These are phyloP conservation scores for Exaiptasia diaphana DNA, from an alignment of 64 coral and sea anemone genomes.

Conservation along the genomic window DNA sequence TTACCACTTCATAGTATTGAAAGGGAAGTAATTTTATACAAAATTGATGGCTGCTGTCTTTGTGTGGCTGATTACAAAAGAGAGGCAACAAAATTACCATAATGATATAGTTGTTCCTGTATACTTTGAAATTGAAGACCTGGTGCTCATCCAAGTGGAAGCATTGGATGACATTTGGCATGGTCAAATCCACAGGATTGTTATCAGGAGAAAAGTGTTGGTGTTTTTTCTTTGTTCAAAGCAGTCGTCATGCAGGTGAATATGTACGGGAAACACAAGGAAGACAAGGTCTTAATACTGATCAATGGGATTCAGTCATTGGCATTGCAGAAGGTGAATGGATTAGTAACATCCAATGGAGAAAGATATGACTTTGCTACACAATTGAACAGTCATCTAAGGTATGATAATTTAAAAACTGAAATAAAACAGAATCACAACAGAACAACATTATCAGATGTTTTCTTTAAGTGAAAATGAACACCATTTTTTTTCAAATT, in stretches of 20 bases:
- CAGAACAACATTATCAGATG: too few relatives aligned
- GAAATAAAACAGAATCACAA: neutral
- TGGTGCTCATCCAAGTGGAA: conserved; percentile 40
- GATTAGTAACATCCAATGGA: neutral
- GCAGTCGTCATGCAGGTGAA: neutral
- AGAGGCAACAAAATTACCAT: neutral
- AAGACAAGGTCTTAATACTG: conserved; percentile 27
- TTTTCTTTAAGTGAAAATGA: too few relatives aligned
- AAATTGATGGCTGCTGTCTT: neutral
- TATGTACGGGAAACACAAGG: conserved; percentile 38
- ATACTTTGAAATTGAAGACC: conserved; percentile 24
- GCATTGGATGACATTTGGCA: conserved; percentile 17
- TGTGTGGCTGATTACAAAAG: conserved; percentile 13
- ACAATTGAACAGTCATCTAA: neutral
- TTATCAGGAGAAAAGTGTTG: neutral
- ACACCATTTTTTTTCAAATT: too few relatives aligned
- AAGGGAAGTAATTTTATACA: conserved; percentile 16
- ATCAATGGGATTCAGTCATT: conserved; percentile 33
- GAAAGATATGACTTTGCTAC: neutral
- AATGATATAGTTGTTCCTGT: conserved; percentile 24
- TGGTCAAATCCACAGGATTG: neutral
- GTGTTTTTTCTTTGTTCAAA: conserved; percentile 49
- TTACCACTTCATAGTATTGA: neutral
- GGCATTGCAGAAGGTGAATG: conserved; percentile 34
- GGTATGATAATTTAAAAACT: neutral